Evolutionary conservation across 2,888 invertebrate species (phyloP), one percentile per base, ranked within the genome.

Genomic region (Gymnosoma rotundatum): DNA sequence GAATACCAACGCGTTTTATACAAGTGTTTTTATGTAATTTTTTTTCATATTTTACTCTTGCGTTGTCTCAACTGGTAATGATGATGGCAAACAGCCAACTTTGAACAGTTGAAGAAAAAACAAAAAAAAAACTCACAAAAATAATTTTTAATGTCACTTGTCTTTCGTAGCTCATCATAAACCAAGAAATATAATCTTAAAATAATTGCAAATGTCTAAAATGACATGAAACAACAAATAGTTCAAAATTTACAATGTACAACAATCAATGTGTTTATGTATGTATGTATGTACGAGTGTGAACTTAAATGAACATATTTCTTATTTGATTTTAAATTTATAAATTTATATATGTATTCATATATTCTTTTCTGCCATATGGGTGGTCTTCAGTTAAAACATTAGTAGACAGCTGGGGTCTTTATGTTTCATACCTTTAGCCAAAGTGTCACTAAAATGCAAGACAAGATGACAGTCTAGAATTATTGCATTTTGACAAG

Each of bases 131-230:
- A 75, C 36, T 21, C 52, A 64, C 25, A 72, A 50, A 74, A 64
- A 75, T 61, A 16, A 78, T 78, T 83, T 78, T 83, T 69, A 82
- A 83, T 83, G 79, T 83, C 83, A 83, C 75, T 70, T 83, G 83
- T 83, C 83, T 79, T 75, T 83, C 58, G 79, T 61, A 70, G 63
- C 74, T 74, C 70, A 79, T 72, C 83, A 83, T 70, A 74, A 64
- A 74, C 64, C 52, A 58, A 75, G 79, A 79, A 83, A 83, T 83
- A 66, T 79, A 83, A 83, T 83, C 83, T 79, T 75, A 83, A 81
- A 83, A 83, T 83, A 83, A 83, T 83, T 83, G 79, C 79, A 60
- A 75, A 83, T 79, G 83, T 79, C 79, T 83, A 75, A 70, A 61
- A 79, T 83, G 83, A 79, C 79, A 79, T 61, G 79, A 70, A 72